Conservation (phyloP, 2,888 invertebrate species). For the Andrena camellia region DNA sequence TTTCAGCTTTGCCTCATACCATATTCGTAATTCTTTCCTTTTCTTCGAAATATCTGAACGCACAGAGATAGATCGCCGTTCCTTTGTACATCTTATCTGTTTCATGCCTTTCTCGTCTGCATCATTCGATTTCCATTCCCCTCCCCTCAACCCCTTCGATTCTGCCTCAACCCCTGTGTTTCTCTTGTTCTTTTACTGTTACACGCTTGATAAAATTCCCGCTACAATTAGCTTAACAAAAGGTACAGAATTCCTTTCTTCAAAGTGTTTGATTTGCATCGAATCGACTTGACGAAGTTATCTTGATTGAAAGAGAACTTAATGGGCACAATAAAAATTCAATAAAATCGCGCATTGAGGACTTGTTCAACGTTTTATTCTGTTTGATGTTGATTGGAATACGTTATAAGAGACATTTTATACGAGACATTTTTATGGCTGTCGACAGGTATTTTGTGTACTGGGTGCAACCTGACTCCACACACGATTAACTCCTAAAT, state of each 20-base stretch:
- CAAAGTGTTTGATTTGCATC: not conserved
- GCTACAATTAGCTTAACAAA: not conserved
- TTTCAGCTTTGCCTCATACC: constrained; percentile 27
- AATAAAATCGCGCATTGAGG: too few relatives aligned
- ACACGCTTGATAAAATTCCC: constrained; percentile 27
- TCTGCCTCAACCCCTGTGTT: constrained; percentile 1
- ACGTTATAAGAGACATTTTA: too few relatives aligned
- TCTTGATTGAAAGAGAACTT: not conserved
- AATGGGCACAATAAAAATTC: not conserved
- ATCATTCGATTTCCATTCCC: constrained; percentile 42
- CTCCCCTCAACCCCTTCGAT: not conserved
- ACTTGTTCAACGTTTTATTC: too few relatives aligned
- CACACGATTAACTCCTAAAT: too few relatives aligned
- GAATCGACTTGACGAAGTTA: not conserved
- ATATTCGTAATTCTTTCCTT: not conserved
- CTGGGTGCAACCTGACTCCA: too few relatives aligned
- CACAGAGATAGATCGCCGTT: constrained; percentile 13
- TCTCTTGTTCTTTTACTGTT: constrained; percentile 10
- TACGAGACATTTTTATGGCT: too few relatives aligned
- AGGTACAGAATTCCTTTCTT: not conserved
- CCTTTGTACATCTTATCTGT: constrained; percentile 40
- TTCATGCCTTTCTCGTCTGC: constrained; percentile 24
- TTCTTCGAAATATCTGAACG: not conserved
- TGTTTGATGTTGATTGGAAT: too few relatives aligned
- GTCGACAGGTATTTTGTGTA: too few relatives aligned